Evolutionary conservation across 2,888 invertebrate genomes (phyloP), one percentile per base, ranked within the genome.

Genomic region (Scaptomyza tumidula): DNA sequence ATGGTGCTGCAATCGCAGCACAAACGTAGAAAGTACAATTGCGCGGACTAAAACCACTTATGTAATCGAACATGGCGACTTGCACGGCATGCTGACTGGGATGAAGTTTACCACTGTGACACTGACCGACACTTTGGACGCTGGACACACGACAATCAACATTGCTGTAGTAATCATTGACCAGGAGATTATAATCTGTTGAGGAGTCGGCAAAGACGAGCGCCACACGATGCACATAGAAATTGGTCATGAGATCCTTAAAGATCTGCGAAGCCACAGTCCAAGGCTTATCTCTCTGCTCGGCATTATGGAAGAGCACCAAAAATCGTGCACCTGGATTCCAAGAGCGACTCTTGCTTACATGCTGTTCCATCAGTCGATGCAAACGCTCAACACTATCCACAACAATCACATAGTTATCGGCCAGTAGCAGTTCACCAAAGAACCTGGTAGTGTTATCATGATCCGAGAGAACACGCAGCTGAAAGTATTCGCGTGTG

Each of bases 21-120:
- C 94, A 91, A 59, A 94, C 91, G 37, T 92, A 89, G 48, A 94
- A 88, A 5, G 88, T 84, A 71, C 94, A 94, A 37, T 93, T 93
- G 6, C 85, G 79, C 84, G 94, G 92, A 62, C 92, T 88, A 0
- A 75, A 71, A 0, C 81, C 86, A 0, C 59, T 68, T 1, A 88
- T 55, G 31, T 89, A 85, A 9, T 68, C 72, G 9, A 48, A 41
- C 59, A 90, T 77, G 19, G 71, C 58, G 0, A 52, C 14, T 0
- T 75, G 76, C 0, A 91, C 80, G 0, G 69, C 41, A 6, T 10
- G 45, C 1, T 68, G n/a, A 41, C 68, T 74, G 0, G 90, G 83
- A 14, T 75, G 35, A 0, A 81, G 61, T 3, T 66, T 44, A 3
- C 90, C 90, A 2, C 80, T 63, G 14, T 74, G 80, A 48, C 90